Base-by-base conservation (phyloP, 1,140 invertebrate genomes). In the Ephestia elutella region DNA sequence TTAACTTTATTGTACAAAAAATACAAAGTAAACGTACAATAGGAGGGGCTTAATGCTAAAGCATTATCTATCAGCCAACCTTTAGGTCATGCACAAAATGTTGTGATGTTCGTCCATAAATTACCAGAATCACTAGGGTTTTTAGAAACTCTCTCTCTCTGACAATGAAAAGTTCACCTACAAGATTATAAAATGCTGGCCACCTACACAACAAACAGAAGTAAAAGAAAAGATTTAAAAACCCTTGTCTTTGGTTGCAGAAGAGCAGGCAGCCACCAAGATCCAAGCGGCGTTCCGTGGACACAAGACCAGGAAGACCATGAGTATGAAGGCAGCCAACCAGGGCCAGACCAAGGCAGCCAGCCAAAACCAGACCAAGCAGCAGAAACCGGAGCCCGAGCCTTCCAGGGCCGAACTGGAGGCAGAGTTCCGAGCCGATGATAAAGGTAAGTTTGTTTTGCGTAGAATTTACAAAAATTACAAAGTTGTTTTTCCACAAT, bases 341-440 rank as follows among this genome's bases (percentile, higher is more conserved):
- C 73, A 70, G 38, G 68, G 70, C 32, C 10, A 59, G 62, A 57
- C 25, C 72, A 84, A 80, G 67, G n/a, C n/a, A n/a, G n/a, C 60
- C 38, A 81, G 66, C 55, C 73, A 70, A 32, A 69, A 71, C 30
- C 8, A 59, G 62, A 57, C 25, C 72, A 84, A 80, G 66, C 80
- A 64, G 60, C 62, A 82, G 67, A 66, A 76, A 57, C 80, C 84
- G 57, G 88, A 91, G 56, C 77, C 78, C 25, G 92, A 93, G 78
- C 92, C 92, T 21, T 92, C 92, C 59, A 91, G 91, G 80, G 93
- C 93, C 68, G 91, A 95, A 78, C 89, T 95, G 58, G 92, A 94
- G 73, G 91, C 92, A 54, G 94, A 95, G 82, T 95, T 95, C 82
- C 88, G 92, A 63, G 89, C 92, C 59, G 94, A 95, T 83, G 94